phyloP scores from a whole-genome alignment of 53 echinoderm and acorn worm species.

The Zoroaster sp. region DNA sequence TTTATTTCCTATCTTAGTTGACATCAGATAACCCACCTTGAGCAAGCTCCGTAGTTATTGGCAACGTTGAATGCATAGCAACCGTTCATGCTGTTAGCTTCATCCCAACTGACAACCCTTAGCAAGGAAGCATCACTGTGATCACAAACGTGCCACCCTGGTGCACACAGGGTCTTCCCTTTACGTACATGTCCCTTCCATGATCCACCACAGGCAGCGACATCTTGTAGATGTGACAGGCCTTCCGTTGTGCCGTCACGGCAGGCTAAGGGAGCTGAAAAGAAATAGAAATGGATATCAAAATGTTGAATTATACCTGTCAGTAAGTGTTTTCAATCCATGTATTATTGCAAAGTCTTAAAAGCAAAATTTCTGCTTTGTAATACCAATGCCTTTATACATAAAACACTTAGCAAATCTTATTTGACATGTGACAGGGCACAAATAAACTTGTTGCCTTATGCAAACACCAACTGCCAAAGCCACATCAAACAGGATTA shows the following conservation, averaged over 20 bases:
- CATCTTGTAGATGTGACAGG: slow-evolving; percentile 71
- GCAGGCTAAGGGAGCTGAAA: slow-evolving; percentile 76
- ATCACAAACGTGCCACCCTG: slow-evolving; percentile 95
- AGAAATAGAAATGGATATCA: not conserved
- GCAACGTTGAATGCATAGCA: slow-evolving; percentile 94
- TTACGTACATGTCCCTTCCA: slow-evolving; percentile 94
- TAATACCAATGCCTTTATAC: too few relatives aligned
- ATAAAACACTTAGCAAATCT: too few relatives aligned
- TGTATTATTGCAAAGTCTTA: not conserved
- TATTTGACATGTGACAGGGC: too few relatives aligned
- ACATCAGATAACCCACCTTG: slow-evolving; percentile 64
- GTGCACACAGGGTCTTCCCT: slow-evolving; percentile 86
- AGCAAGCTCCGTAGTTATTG: slow-evolving; percentile 84
- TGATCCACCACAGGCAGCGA: slow-evolving; percentile 81
- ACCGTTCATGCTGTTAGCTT: slow-evolving; percentile 87
- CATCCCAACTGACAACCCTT: slow-evolving; percentile 74
- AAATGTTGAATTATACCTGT: not conserved
- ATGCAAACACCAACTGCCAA: too few relatives aligned
- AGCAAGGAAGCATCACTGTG: slow-evolving; percentile 70
- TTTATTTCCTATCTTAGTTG: not conserved
- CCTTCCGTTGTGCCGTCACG: slow-evolving; percentile 88
- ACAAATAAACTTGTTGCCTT: too few relatives aligned
- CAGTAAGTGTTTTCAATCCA: not conserved
- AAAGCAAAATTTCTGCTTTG: not conserved
- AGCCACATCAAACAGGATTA: too few relatives aligned